Conservation (phyloP, 1,140 invertebrate genomes). For the Dendrolimus kikuchii region DNA sequence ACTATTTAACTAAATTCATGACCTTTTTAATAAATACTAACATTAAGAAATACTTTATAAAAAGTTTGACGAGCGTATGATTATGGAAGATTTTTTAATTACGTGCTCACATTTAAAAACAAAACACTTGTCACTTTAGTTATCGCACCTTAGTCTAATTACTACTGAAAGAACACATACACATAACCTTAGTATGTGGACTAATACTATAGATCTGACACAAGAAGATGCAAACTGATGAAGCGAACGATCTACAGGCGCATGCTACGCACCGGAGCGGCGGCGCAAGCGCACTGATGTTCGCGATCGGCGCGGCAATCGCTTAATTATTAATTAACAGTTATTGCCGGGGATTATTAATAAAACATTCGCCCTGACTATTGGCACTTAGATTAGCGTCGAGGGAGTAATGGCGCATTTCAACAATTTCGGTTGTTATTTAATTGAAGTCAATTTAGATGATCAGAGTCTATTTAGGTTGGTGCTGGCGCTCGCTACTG, state of each 20-base stretch:
- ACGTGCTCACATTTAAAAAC: too few relatives aligned
- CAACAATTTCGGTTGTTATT: constrained; percentile 73
- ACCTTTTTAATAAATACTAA: too few relatives aligned
- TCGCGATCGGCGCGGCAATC: constrained; percentile 35
- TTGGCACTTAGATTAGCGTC: constrained; percentile 70
- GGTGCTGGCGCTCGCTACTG: constrained; percentile 66
- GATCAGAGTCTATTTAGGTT: constrained; percentile 73
- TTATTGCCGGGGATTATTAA: constrained; percentile 64
- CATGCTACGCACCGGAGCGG: constrained; percentile 15
- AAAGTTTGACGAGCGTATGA: too few relatives aligned
- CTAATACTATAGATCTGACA: too few relatives aligned
- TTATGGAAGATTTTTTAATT: too few relatives aligned
- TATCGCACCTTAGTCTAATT: too few relatives aligned
- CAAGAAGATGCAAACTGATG: neutral
- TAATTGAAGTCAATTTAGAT: constrained; percentile 73
- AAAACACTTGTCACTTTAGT: too few relatives aligned
- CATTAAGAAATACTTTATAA: too few relatives aligned
- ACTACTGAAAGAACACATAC: too few relatives aligned
- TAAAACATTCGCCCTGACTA: constrained; percentile 70
- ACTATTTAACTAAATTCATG: too few relatives aligned
- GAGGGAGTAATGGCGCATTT: constrained; percentile 72
- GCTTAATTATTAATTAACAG: constrained; percentile 69
- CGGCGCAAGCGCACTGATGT: constrained; percentile 41
- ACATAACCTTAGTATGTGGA: too few relatives aligned
- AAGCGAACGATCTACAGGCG: neutral